phyloP scores from a whole-genome alignment of 1,140 invertebrate species.

The Helicoverpa zea region DNA sequence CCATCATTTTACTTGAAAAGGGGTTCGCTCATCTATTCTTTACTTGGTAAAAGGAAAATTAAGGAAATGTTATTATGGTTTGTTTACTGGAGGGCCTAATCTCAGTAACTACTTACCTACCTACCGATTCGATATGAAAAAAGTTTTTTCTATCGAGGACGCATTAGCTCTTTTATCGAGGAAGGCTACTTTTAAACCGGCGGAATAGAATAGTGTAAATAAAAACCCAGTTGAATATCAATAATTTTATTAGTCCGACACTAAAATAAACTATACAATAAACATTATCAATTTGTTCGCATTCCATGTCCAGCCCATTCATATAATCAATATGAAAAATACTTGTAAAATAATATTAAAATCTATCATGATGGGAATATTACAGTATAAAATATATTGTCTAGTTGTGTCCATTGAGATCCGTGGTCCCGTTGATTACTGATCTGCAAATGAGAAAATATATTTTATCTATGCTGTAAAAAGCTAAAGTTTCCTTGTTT shows the following conservation, averaged over 20 bases:
- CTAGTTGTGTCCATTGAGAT: conserved; percentile 2
- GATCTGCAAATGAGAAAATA: not conserved
- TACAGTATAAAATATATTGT: conserved; percentile 40
- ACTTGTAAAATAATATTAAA: conserved; percentile 49
- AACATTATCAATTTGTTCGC: conserved; percentile 52
- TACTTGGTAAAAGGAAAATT: no score
- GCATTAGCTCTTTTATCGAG: no score
- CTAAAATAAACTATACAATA: conserved; percentile 57
- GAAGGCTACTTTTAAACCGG: no score
- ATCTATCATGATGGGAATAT: conserved; percentile 42
- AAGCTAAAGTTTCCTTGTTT: no score
- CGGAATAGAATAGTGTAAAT: not conserved
- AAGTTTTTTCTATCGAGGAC: no score
- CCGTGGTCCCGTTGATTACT: not conserved
- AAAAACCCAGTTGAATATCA: conserved; percentile 20
- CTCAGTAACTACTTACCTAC: no score
- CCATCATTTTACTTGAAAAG: no score
- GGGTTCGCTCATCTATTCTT: no score
- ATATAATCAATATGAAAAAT: conserved; percentile 62
- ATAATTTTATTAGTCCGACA: conserved; percentile 54
- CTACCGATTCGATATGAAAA: no score
- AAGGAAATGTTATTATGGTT: no score
- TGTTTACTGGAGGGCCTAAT: no score
- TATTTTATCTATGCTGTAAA: not conserved
- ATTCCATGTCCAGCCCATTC: conserved; percentile 48